Base-by-base conservation (phyloP, 2,888 invertebrate species). In the Catonia carolina region DNA sequence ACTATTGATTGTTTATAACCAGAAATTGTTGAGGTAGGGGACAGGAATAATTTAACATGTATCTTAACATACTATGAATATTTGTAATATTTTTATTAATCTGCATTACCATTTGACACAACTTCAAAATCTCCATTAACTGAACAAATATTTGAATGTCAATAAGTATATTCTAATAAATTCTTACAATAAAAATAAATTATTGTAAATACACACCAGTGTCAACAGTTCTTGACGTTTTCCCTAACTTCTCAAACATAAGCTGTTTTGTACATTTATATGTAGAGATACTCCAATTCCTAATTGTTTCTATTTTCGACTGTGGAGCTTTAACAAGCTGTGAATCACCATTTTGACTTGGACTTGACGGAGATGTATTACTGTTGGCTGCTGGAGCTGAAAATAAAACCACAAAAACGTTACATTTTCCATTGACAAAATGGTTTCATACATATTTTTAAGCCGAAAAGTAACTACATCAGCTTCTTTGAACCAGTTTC, bases 231-330 rank as follows among this genome's bases (percentile, higher is more conserved):
- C 92, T 79, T 7, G 91, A 89, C 42, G 89, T 87, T 76, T 95
- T 98, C 15, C 98, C 98, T 55, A 99, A 78, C 71, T 93, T 94
- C 72, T 99, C 98, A 65, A 94, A 89, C 74, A 99, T 85, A 59
- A 96, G 81, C 73, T 99, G 98, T 68, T 92, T 89, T 5, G 98
- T 98, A 72, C 97, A 98, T 74, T 97, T 98, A 73, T 95, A 98
- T 0, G 97, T 97, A 60, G 95, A 95, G 70, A 98, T 90, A 62
- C 96, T 92, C 98, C 98, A 99, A 71, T 89, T 93, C 71, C 89
- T 92, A 61, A 98, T 78, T 57, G 88, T 85, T 72, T 97, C 97
- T 69, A 98, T 85, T 73, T 93, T 89, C 45, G 90, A 88, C 18
- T 85, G 80, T n/a, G 81, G 77, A 2, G 81, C 78, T 55, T 84